These are phyloP conservation scores for Psococerastis gibbosa DNA, from an alignment of 2,888 invertebrate species.

Conservation along the genomic window DNA sequence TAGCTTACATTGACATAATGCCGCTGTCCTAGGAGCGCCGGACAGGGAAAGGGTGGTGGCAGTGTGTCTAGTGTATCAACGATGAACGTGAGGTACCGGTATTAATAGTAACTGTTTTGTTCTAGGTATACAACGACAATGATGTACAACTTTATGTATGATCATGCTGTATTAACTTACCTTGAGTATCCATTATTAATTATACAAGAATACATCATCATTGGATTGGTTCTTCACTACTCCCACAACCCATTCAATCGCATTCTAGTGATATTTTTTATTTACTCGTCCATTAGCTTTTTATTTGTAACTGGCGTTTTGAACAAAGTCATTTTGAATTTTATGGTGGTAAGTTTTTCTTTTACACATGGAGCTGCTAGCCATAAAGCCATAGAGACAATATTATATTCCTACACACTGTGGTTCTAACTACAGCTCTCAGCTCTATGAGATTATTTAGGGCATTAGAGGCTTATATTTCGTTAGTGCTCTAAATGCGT, in stretches of 20 bases:
- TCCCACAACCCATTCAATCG: slow-evolving; percentile 32
- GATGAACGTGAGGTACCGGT: no score
- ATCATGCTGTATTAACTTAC: slow-evolving; percentile 55
- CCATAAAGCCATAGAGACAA: neutral
- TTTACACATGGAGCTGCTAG: no score
- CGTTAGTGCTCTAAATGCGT: no score
- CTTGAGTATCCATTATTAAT: slow-evolving; percentile 70
- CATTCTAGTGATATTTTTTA: slow-evolving; percentile 23
- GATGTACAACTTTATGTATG: slow-evolving; percentile 57
- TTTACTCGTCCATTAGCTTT: slow-evolving; percentile 24
- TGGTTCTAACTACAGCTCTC: no score
- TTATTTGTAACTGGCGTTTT: slow-evolving; percentile 29
- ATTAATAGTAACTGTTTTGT: slow-evolving; percentile 19
- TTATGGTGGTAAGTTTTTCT: slow-evolving; percentile 39
- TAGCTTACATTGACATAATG: no score
- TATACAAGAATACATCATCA: slow-evolving; percentile 50
- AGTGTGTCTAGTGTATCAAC: no score
- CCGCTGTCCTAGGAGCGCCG: no score
- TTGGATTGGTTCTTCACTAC: slow-evolving; percentile 51
- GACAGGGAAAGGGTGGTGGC: neutral
- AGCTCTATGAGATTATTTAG: no score
- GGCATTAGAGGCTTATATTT: no score
- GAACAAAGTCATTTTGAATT: slow-evolving; percentile 31
- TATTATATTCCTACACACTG: no score
- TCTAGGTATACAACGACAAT: slow-evolving; percentile 63